phyloP scores from a whole-genome alignment of 2,888 invertebrate species.

The Plagodis pulveraria region DNA sequence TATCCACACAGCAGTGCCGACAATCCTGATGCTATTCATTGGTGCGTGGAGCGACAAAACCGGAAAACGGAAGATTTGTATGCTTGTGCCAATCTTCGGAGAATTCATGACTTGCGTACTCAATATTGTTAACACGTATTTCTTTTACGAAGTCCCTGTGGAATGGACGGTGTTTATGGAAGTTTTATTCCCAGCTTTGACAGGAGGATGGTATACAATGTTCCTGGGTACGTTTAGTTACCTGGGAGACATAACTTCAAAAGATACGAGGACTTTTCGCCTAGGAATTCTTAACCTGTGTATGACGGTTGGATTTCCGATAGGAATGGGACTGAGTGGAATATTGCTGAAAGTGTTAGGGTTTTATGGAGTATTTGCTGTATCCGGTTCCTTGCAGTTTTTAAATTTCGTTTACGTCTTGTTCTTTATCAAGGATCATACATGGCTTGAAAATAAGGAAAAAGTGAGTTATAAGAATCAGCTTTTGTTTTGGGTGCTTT shows the following conservation, averaged over 20 bases:
- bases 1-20: slow-evolving; percentile 81
- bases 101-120: slow-evolving; percentile 80
- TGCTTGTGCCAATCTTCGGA: slow-evolving; percentile 83
- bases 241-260: slow-evolving; percentile 84
- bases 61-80: slow-evolving; percentile 84
- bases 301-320: slow-evolving; percentile 78
- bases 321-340: slow-evolving; percentile 77
- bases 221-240: slow-evolving; percentile 86
- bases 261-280: slow-evolving; percentile 84
- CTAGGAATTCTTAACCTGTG: slow-evolving; percentile 82
- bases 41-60: slow-evolving; percentile 87
- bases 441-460: slow-evolving; percentile 69
- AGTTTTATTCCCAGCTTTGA: slow-evolving; percentile 78
- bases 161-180: slow-evolving; percentile 83
- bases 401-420: slow-evolving; percentile 76
- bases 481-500: slow-evolving; percentile 10
- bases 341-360: slow-evolving; percentile 70
- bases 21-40: slow-evolving; percentile 83
- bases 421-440: slow-evolving; percentile 72
- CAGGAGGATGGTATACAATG: slow-evolving; percentile 85
- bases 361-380: slow-evolving; percentile 81
- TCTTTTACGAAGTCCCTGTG: slow-evolving; percentile 81
- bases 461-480: slow-evolving; percentile 52
- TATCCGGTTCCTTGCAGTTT: slow-evolving; percentile 69
- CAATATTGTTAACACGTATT: slow-evolving; percentile 82